Base-by-base conservation (phyloP, 2,888 invertebrate species). In the Selenia dentaria region DNA sequence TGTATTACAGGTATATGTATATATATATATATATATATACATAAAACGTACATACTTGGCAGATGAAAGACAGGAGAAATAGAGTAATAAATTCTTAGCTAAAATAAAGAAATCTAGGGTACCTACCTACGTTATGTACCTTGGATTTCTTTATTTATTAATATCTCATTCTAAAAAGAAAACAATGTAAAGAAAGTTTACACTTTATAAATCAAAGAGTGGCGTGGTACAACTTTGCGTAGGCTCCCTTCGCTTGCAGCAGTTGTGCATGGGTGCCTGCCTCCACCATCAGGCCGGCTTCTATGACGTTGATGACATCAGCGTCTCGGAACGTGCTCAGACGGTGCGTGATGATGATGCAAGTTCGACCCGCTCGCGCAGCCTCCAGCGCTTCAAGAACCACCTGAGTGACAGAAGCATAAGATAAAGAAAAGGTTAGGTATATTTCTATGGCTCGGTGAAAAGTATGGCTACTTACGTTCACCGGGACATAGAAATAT, bases 331-430 rank as follows among this genome's bases (percentile, higher is more conserved):
- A 93, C 0, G 97, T 97, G n/a, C 96, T 94, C 36, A 97, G 90
- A 5, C 97, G 93, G 84, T 97, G 97, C 5, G 97, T 97, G 56
- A 97, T 96, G 1, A 96, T 95, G 14, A 97, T 93, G 64, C 96
- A 96, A 0, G 97, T 97, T 36, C 97, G 92, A 0, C 95, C 95
- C 54, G 93, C 92, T 38, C 95, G 93, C 0, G 97, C 97, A 64
- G 93, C 93, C 66, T 97, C 96, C 51, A 97, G 76, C 0, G 97
- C 97, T 68, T 95, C 94, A 62, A 97, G 95, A 0, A 97, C 97
- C 16, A 95, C 89, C 94, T 89, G 74, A 10, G 8, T 16, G 6
- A 2, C n/a, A n/a, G n/a, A n/a, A n/a, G n/a, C n/a, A n/a, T n/a
- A n/a, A n/a, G n/a, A n/a, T n/a, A n/a, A n/a, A n/a, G n/a, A n/a